Evolutionary conservation across 1,140 invertebrate species (phyloP).

Genomic region (Nymphalis io): DNA sequence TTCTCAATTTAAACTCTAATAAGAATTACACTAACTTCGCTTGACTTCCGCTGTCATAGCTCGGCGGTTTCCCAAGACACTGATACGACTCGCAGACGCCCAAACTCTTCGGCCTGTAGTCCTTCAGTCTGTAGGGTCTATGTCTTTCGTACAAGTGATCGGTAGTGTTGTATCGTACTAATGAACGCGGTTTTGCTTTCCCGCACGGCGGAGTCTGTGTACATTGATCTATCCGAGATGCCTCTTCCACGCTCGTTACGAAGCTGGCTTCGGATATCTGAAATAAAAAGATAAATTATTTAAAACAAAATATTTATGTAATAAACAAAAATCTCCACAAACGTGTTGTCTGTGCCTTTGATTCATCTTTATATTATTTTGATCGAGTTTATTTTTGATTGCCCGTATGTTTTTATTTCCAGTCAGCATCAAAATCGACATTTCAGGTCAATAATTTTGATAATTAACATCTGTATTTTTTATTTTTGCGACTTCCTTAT

Average conservation of each 20-base stretch:
- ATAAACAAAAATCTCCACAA: too few relatives aligned
- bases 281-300: conserved; percentile 25
- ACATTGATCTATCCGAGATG: conserved; percentile 64
- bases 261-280: conserved; percentile 75
- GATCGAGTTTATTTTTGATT: neutral
- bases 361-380: too few relatives aligned
- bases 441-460: too few relatives aligned
- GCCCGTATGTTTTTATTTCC: neutral
- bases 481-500: too few relatives aligned
- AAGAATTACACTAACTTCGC: conserved; percentile 54
- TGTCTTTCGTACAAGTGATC: conserved; percentile 69
- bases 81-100: conserved; percentile 64
- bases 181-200: conserved; percentile 56
- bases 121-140: conserved; percentile 53
- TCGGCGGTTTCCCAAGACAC: conserved; percentile 63
- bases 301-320: neutral
- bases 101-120: conserved; percentile 60
- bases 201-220: conserved; percentile 72
- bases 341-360: too few relatives aligned
- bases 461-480: too few relatives aligned
- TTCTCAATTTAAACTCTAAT: too few relatives aligned
- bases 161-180: conserved; percentile 74
- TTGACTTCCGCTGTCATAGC: conserved; percentile 66
- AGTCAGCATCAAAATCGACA: too few relatives aligned
- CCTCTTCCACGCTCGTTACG: conserved; percentile 71